A percentile compares a stretch with the other conserved stretches of the same genome.
phyloP scores from a whole-genome alignment of 64 coral and sea anemone species.

The Actinia equina region DNA sequence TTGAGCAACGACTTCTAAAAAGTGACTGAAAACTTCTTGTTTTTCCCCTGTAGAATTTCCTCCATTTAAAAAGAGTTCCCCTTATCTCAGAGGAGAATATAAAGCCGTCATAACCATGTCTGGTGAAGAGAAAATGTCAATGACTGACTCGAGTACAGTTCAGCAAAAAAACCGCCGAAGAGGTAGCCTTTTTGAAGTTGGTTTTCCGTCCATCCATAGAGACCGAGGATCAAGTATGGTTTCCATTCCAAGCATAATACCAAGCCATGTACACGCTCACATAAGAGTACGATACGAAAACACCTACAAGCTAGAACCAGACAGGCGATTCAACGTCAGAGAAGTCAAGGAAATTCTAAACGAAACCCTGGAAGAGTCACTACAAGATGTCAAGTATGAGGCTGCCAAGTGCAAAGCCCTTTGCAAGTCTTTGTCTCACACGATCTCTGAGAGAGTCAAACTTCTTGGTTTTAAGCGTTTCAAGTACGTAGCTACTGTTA shows the following conservation, averaged over 20 bases:
- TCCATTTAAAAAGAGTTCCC: background rate
- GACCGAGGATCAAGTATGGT: slow-evolving; percentile 87
- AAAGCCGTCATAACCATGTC: background rate
- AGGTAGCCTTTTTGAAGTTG: slow-evolving; percentile 94
- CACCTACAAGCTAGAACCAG: slow-evolving; percentile 94
- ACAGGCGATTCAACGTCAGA: slow-evolving; percentile 73
- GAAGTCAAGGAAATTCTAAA: slow-evolving; percentile 92
- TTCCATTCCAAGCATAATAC: slow-evolving; percentile 73
- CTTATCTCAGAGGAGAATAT: background rate
- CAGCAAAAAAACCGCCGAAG: slow-evolving; percentile 43
- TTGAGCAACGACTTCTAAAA: background rate
- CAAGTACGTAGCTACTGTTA: slow-evolving; percentile 83
- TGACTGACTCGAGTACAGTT: slow-evolving; percentile 27
- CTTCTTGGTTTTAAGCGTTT: slow-evolving; percentile 76
- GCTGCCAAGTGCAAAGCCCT: slow-evolving; percentile 50
- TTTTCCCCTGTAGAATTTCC: background rate
- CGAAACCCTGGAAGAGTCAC: slow-evolving; percentile 65
- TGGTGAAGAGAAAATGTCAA: slow-evolving; percentile 7
- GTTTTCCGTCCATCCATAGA: slow-evolving; percentile 64
- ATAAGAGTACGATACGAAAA: slow-evolving; percentile 87
- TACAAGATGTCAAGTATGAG: slow-evolving; percentile 79
- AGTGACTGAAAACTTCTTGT: background rate
- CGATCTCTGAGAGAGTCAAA: slow-evolving; percentile 90
- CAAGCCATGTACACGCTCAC: slow-evolving; percentile 60
- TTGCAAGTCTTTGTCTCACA: slow-evolving; percentile 74